Percentiles rank a stretch among this genome's conserved stretches.
Evolutionary conservation across 1,140 invertebrate species (phyloP).

Genomic region (Cotesia chilonis): DNA sequence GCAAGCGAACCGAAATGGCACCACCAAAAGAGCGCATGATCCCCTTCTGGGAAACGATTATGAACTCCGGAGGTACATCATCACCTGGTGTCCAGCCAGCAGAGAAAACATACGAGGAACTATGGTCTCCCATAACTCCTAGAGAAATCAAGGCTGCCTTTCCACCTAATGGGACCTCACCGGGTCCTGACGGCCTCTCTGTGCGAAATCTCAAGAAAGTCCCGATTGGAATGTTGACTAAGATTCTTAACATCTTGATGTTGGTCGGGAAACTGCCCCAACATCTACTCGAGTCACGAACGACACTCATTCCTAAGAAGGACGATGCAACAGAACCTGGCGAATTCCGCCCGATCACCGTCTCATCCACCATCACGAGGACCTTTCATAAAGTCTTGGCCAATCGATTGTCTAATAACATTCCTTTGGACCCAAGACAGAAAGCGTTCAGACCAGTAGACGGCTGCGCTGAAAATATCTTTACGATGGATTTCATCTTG

Average conservation of each 20-base stretch:
- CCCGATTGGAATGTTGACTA: background rate
- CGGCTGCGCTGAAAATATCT: constrained; percentile 41
- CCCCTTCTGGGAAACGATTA: constrained; percentile 18
- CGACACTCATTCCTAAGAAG: constrained; percentile 47
- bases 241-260: constrained; percentile 34
- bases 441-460: constrained; percentile 38
- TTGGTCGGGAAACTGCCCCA: constrained; percentile 15
- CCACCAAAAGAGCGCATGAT: constrained; percentile 15
- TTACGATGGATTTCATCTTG: constrained; percentile 35
- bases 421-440: constrained; percentile 34
- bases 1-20: background rate
- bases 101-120: background rate
- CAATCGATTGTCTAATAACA: constrained; percentile 33
- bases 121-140: background rate
- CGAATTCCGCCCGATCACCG: constrained; percentile 57
- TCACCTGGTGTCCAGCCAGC: background rate
- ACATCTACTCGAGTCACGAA: constrained; percentile 25
- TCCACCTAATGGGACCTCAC: constrained; percentile 5
- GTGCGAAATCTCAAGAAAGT: background rate
- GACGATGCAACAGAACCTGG: constrained; percentile 41
- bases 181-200: constrained; percentile 34
- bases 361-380: constrained; percentile 51
- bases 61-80: background rate
- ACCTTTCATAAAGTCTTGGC: constrained; percentile 53
- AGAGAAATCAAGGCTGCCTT: background rate